These are phyloP conservation scores for Cheilosia scutellata DNA, from an alignment of 2,888 invertebrate genomes.

Conservation along the genomic window DNA sequence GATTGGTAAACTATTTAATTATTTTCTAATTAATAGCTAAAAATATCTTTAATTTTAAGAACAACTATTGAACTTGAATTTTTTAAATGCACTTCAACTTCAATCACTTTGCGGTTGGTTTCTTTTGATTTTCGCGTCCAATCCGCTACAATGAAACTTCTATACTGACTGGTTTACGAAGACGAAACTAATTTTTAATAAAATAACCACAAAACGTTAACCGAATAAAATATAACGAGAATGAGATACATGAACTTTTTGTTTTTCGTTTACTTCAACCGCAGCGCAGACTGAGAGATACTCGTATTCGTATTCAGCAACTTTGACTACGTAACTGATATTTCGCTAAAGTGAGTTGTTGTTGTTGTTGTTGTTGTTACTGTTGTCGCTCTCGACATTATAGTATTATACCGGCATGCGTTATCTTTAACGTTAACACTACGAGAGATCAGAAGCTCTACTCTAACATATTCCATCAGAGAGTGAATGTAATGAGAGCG, in stretches of 20 bases:
- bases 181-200: constrained; percentile 48
- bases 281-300: constrained; percentile 14
- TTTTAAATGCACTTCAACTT: constrained; percentile 12
- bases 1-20: neutral
- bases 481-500: neutral
- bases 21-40: neutral
- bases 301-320: constrained; percentile 54
- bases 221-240: constrained; percentile 28
- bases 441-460: constrained; percentile 17
- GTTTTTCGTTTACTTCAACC: constrained; percentile 31
- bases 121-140: constrained; percentile 44
- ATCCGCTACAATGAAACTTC: constrained; percentile 66
- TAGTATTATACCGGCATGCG: neutral
- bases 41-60: neutral
- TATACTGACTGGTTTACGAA: constrained; percentile 61
- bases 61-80: constrained; percentile 60
- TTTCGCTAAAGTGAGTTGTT: constrained; percentile 46
- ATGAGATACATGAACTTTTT: neutral
- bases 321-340: constrained; percentile 59
- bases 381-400: neutral
- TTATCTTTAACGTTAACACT: constrained; percentile 39
- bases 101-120: constrained; percentile 44
- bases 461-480: neutral
- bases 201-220: constrained; percentile 42
- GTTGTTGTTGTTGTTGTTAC: constrained; percentile 14